Evolutionary conservation across 2,888 invertebrate species (phyloP).

Genomic region (Conus canariensis): DNA sequence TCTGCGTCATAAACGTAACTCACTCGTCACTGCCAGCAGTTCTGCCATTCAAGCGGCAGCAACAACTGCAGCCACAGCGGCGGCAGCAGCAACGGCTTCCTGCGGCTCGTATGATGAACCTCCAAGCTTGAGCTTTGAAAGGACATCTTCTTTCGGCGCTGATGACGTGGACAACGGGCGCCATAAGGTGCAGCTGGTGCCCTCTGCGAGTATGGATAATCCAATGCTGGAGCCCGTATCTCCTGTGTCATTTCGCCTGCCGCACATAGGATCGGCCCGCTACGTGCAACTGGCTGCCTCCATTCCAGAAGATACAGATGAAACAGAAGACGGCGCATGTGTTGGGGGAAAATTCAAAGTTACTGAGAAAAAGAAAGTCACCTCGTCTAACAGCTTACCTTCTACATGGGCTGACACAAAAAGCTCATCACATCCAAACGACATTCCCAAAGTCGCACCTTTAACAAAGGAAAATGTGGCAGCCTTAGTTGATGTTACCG

Average conservation of each 20-base stretch:
- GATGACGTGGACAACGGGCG: neutral
- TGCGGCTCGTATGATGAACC: conserved; percentile 20
- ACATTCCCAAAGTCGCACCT: conserved; percentile 29
- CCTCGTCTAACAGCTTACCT: conserved; percentile 11
- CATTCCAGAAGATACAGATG: conserved; percentile 33
- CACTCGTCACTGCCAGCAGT: neutral
- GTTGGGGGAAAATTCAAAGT: conserved; percentile 38
- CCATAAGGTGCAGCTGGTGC: neutral
- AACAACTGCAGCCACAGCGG: conserved; percentile 34
- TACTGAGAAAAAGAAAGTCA: conserved; percentile 17
- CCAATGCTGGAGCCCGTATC: neutral
- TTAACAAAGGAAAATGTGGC: conserved; percentile 25
- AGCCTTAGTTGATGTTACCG: neutral
- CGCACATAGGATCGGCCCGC: conserved; percentile 35
- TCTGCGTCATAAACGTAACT: conserved; percentile 22
- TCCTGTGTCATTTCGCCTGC: conserved; percentile 4
- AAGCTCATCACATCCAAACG: neutral
- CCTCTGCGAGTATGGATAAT: neutral
- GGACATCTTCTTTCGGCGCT: neutral
- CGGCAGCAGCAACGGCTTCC: conserved; percentile 35
- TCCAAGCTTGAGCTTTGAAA: neutral
- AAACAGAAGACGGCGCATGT: conserved; percentile 39
- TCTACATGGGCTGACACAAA: conserved; percentile 15
- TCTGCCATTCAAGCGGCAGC: conserved; percentile 29
- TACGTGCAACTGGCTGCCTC: conserved; percentile 35